phyloP scores from a whole-genome alignment of 2,888 invertebrate genomes.

The Cantharis flavilabris region DNA sequence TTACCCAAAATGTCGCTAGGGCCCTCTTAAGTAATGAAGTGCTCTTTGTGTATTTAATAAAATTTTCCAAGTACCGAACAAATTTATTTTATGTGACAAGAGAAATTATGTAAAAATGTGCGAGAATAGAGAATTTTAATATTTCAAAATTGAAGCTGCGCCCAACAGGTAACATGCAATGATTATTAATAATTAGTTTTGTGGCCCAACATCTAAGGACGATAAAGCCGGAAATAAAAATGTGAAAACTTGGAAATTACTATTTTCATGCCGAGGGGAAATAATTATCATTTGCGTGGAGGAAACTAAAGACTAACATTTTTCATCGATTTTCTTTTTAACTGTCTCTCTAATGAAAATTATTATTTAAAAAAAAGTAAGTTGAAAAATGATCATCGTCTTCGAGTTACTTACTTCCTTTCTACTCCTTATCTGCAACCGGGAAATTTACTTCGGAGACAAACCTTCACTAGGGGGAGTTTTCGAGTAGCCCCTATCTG shows the following conservation, averaged over 20 bases:
- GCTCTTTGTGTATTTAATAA: background rate
- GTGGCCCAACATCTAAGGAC: background rate
- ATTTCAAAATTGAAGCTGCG: background rate
- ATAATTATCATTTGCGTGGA: background rate
- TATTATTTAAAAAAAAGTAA: background rate
- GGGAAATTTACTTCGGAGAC: background rate
- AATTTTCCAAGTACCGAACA: background rate
- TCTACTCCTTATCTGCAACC: background rate
- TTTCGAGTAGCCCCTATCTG: background rate
- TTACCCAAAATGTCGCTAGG: background rate
- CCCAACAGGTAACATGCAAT: background rate
- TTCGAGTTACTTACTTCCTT: background rate
- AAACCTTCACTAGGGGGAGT: background rate
- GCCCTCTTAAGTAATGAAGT: background rate
- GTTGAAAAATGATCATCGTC: background rate
- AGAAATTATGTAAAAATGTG: background rate
- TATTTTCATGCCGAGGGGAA: background rate
- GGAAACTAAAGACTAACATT: background rate
- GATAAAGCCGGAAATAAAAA: background rate
- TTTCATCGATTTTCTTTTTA: background rate
- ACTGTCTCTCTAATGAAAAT: background rate
- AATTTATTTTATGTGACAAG: background rate
- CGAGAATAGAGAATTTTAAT: background rate
- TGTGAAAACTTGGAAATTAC: background rate
- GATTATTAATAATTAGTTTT: background rate